Base-by-base conservation (phyloP, 2,888 invertebrate species). In the Callyntrura guangdongensis region DNA sequence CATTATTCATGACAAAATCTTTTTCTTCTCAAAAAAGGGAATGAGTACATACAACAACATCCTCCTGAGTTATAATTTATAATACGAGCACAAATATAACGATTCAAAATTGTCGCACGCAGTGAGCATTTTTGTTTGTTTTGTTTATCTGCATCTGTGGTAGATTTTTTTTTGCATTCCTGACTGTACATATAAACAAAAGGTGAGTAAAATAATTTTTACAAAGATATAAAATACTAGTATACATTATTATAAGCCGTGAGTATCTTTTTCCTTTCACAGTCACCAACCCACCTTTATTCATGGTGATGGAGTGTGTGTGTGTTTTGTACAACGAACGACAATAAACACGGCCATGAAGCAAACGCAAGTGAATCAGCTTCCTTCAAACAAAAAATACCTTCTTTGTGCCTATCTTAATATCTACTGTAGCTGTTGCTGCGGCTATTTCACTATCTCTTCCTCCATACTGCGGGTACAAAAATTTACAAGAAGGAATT, bases 281-380 rank as follows among this genome's bases (percentile, higher is more conserved):
- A 82, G 89, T 77, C 89, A 89, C 82, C 72, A 89, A 89, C 85
- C 59, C 88, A 82, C 88, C 81, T 82, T 87, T 77, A 49, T 69
- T 89, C 74, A 17, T 53, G 11, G 36, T 67, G 25, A 88, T 49
- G n/a, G n/a, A n/a, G n/a, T n/a, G n/a, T n/a, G n/a, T n/a, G 72
- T 47, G 36, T 47, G 36, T 12, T 25, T n/a, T n/a, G n/a, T 12
- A n/a, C 36, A 64, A 64, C n/a, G 25, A n/a, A 59, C 74, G 67
- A 82, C 59, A 64, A 81, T 77, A 83, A 56, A 74, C n/a, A 27
- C n/a, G 27, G 64, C 82, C 83, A 81, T 61, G 61, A 81, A 45
- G 64, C 61, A 36, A 47, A 17, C 61, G 1, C 61, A 11, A 64
- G 45, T 64, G 82, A 61, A 20, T 82, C 36, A 82, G 64, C 47